Conservation (phyloP, 2,113 vertebrate genomes). For the Ammodytes marinus region DNA sequence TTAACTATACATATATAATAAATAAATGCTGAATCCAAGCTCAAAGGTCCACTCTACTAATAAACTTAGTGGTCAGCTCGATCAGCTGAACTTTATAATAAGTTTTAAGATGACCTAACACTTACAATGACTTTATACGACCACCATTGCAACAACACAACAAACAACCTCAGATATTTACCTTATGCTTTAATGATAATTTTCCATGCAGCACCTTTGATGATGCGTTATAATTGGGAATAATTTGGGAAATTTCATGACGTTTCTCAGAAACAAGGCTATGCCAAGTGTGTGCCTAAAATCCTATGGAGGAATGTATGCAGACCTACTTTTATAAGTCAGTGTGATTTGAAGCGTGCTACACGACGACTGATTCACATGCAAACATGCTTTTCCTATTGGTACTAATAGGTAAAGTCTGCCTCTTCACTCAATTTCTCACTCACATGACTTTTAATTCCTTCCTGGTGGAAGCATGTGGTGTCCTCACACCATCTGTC, state of each 20-base stretch:
- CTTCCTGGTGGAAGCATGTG: not conserved
- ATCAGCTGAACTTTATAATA: not conserved
- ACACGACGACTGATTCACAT: conserved; percentile 46
- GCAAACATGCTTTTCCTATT: conserved; percentile 64
- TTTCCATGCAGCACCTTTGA: not conserved
- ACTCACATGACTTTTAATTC: conserved; percentile 30
- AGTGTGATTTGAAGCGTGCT: conserved; percentile 29
- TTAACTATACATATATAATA: not conserved
- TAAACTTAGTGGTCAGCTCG: not conserved
- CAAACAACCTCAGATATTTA: not conserved
- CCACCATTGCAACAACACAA: no score
- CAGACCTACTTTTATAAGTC: conserved; percentile 53
- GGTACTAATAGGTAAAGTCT: conserved; percentile 55
- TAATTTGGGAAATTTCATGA: conserved; percentile 27
- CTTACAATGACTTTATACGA: no score
- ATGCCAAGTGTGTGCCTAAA: conserved; percentile 31
- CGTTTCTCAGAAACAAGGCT: conserved; percentile 39
- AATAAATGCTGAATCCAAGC: not conserved
- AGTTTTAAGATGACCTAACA: no score
- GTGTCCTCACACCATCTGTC: conserved; percentile 17
- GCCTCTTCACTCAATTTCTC: conserved; percentile 44
- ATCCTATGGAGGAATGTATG: conserved; percentile 53
- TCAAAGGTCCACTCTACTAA: not conserved
- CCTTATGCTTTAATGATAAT: not conserved
- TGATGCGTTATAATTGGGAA: not conserved